Base-by-base conservation (phyloP, 2,113 vertebrate genomes). In the Myiagra hebetior region DNA sequence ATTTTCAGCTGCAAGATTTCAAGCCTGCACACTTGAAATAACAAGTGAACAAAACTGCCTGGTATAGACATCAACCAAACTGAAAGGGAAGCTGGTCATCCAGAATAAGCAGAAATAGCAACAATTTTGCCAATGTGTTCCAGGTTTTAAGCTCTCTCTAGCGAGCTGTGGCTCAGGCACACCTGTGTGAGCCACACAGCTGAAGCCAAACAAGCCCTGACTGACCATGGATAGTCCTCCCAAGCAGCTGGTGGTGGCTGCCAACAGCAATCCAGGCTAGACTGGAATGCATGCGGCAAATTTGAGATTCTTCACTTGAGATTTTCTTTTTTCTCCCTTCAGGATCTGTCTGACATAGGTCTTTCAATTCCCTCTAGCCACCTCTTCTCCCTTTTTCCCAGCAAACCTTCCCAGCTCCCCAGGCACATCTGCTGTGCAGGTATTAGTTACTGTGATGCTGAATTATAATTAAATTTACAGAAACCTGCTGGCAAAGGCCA, bases 391-490 rank as follows among this genome's bases (percentile, higher is more conserved):
- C 22, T 30, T 77, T 86, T 53, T 47, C 91, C 63, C 72, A 57
- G 89, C 30, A 85, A 89, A 82, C 28, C 72, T 42, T 50, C 55
- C 59, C 49, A 82, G 84, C 59, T 91, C 62, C 47, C 55, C 13
- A 5, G 39, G 42, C 68, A 44, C 62, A 74, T 89, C 49, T 60
- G 56, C 46, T 75, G 49, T 50, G 73, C 74, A 91, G 91, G 90
- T 86, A 93, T 84, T 85, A 77, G 87, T 80, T 93, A 67, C 67
- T 11, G 60, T 30, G 83, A 93, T 75, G 93, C 91, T 93, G 72
- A 96, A 92, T 82, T 89, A 89, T 50, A 91, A 78, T 59, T 56
- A 89, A 90, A 81, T 83, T 81, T 90, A 46, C 87, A 94, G 89
- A 73, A 93, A 95, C 56, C 94, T 91, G 83, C 85, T 83, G 85